These are phyloP conservation scores for Calosoma granatense DNA, from an alignment of 1,140 invertebrate genomes.

Conservation along the genomic window DNA sequence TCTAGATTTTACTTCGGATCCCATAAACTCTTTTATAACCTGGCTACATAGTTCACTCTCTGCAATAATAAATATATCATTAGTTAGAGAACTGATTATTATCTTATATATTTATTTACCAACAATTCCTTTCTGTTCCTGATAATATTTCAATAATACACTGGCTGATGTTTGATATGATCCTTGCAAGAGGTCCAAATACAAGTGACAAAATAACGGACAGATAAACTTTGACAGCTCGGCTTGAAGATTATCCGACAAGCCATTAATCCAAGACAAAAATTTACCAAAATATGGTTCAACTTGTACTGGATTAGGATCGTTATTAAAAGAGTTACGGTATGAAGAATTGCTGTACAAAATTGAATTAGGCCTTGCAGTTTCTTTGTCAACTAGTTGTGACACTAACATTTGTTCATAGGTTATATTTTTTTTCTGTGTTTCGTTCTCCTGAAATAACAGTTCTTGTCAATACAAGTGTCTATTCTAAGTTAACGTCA, in stretches of 20 bases:
- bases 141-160: constrained; percentile 3
- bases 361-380: not conserved
- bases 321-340: not conserved
- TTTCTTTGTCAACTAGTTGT: not conserved
- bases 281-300: constrained; percentile 4
- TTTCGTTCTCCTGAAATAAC: not conserved
- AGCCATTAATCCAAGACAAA: not conserved
- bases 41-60: not conserved
- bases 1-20: not conserved
- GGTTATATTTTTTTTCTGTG: not conserved
- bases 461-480: too few species aligned
- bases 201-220: not conserved
- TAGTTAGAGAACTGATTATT: not conserved
- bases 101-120: not conserved
- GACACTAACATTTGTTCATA: constrained; percentile 3
- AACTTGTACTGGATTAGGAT: not conserved
- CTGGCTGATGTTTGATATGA: not conserved
- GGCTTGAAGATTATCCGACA: not conserved
- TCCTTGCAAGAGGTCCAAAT: not conserved
- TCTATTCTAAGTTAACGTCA: too few species aligned
- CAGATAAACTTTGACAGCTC: not conserved
- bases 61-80: not conserved
- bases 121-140: not conserved
- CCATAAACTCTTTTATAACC: not conserved
- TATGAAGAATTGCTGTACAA: not conserved